These are phyloP conservation scores for Esperia sulphurella DNA, from an alignment of 2,888 invertebrate species.

Conservation along the genomic window DNA sequence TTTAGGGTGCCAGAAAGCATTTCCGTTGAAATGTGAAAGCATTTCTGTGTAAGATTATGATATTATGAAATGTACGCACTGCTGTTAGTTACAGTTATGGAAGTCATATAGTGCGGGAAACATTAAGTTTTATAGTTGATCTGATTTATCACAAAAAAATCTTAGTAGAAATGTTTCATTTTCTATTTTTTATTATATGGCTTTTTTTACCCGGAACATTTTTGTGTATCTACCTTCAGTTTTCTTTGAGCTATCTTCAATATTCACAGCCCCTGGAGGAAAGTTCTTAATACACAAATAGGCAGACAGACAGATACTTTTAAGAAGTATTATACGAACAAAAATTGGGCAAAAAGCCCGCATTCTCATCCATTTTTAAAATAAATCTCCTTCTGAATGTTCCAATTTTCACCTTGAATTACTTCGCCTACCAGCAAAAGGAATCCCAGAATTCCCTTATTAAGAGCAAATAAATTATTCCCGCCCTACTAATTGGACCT, in stretches of 20 bases:
- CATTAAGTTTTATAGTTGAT: conserved; percentile 42
- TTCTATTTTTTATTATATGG: neutral
- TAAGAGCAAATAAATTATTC: conserved; percentile 68
- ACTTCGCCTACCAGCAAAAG: conserved; percentile 15
- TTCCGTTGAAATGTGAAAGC: conserved; percentile 67
- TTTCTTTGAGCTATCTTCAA: no score
- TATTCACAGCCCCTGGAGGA: no score
- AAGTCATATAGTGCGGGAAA: conserved; percentile 1
- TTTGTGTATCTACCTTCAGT: no score
- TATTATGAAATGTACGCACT: conserved; percentile 57
- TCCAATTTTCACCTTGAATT: conserved; percentile 22
- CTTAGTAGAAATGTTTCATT: no score
- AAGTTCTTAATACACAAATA: no score
- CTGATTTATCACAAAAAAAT: conserved; percentile 35
- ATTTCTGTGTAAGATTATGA: conserved; percentile 77
- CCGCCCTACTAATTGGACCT: conserved; percentile 63
- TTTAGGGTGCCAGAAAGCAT: conserved; percentile 51
- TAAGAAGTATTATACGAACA: no score
- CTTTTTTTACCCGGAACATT: conserved; percentile 9
- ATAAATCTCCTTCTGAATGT: conserved; percentile 5
- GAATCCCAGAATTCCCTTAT: conserved; percentile 48
- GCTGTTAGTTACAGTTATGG: conserved; percentile 48
- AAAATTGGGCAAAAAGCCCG: no score
- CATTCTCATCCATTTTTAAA: neutral
- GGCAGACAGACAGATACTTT: no score